These are phyloP conservation scores for Sebastes glaucus DNA, from an alignment of 2,797 vertebrate genomes.

Conservation along the genomic window DNA sequence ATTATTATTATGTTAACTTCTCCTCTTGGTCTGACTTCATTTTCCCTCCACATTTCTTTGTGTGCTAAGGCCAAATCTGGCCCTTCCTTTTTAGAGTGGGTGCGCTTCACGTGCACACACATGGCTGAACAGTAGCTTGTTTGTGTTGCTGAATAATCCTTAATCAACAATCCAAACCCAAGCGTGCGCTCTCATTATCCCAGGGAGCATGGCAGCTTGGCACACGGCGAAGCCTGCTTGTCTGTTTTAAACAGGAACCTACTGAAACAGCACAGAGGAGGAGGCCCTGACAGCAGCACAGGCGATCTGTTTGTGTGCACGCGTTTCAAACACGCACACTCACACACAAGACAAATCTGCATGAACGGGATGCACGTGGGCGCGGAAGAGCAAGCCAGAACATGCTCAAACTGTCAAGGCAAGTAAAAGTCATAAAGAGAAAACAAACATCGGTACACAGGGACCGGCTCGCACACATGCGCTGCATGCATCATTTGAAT, in stretches of 20 bases:
- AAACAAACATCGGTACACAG: constrained; percentile 47
- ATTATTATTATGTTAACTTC: constrained; percentile 22
- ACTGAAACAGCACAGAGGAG: constrained; percentile 46
- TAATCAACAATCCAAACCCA: constrained; percentile 80
- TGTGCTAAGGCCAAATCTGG: constrained; percentile 22
- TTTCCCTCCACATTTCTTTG: constrained; percentile 34
- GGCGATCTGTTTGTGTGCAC: neutral
- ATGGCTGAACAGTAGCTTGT: constrained; percentile 79
- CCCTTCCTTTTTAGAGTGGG: constrained; percentile 6
- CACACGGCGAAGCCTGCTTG: constrained; percentile 49
- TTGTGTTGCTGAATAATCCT: constrained; percentile 81
- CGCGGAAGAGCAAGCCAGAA: constrained; percentile 1
- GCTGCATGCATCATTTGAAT: constrained; percentile 74
- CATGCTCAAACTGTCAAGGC: constrained; percentile 34
- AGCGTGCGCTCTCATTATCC: constrained; percentile 74
- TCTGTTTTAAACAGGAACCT: constrained; percentile 61
- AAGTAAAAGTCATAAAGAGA: constrained; percentile 31
- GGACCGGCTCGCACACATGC: constrained; percentile 5
- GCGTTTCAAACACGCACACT: neutral
- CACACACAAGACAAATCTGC: constrained; percentile 31
- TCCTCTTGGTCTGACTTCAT: constrained; percentile 9
- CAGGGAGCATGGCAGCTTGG: constrained; percentile 70
- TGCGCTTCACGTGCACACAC: constrained; percentile 46
- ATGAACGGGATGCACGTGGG: constrained; percentile 9
- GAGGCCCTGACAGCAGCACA: constrained; percentile 12